Evolutionary conservation across 1,140 invertebrate species (phyloP).

Genomic region (Bursaphelenchus mucronatus): DNA sequence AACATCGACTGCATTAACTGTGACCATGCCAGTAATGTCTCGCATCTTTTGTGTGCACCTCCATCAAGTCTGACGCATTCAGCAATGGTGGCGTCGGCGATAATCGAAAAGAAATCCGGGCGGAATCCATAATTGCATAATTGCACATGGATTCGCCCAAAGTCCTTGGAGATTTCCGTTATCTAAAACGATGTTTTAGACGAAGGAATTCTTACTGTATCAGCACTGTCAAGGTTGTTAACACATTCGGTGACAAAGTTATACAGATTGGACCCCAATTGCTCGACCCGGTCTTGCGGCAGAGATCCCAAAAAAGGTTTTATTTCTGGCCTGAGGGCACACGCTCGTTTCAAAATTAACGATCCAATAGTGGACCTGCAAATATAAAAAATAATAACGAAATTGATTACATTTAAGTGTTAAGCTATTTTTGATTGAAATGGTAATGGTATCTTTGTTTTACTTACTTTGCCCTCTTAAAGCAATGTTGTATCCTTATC

Average conservation of each 20-base stretch:
- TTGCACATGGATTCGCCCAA: conserved; percentile 50
- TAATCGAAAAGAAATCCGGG: conserved; percentile 54
- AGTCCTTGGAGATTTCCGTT: conserved; percentile 42
- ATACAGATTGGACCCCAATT: conserved; percentile 41
- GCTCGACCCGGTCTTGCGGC: conserved; percentile 44
- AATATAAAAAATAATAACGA: background rate
- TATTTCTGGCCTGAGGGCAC: conserved; percentile 48
- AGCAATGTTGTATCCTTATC: conserved; percentile 56
- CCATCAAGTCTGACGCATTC: conserved; percentile 56
- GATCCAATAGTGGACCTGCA: conserved; percentile 54
- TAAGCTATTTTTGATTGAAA: conserved; percentile 1
- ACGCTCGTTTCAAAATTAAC: conserved; percentile 52
- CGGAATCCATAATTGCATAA: conserved; percentile 55
- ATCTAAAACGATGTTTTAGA: conserved; percentile 34
- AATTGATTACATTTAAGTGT: background rate
- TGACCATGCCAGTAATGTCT: conserved; percentile 55
- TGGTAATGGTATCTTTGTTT: background rate
- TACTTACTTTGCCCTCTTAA: conserved; percentile 53
- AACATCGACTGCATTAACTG: conserved; percentile 56
- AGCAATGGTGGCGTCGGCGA: conserved; percentile 57
- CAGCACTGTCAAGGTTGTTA: conserved; percentile 44
- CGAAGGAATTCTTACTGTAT: conserved; percentile 33
- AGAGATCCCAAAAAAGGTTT: conserved; percentile 46
- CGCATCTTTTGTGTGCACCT: conserved; percentile 53
- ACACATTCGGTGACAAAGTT: conserved; percentile 51